Conservation (phyloP, 2,113 vertebrate genomes). For the Pterocles gutturalis region DNA sequence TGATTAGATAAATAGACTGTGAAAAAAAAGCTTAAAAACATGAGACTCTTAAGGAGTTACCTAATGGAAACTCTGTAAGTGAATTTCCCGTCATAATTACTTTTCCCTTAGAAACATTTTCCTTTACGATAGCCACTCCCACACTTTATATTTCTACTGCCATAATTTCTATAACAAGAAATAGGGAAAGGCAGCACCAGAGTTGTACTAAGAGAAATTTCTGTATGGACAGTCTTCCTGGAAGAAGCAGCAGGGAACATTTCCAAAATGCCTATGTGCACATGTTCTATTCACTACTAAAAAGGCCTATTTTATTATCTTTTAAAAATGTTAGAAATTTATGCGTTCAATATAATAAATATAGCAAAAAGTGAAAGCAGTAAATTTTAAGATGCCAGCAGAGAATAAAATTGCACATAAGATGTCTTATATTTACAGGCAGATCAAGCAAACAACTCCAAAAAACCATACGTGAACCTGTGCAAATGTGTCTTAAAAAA, state of each 20-base stretch:
- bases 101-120: background rate
- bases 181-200: background rate
- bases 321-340: background rate
- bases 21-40: background rate
- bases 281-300: background rate
- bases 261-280: background rate
- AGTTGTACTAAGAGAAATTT: background rate
- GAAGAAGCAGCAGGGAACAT: background rate
- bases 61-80: background rate
- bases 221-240: background rate
- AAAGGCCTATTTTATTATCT: background rate
- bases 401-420: background rate
- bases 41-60: background rate
- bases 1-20: background rate
- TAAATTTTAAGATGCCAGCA: background rate
- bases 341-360: background rate
- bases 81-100: background rate
- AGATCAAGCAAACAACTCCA: background rate
- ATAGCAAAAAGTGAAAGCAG: background rate
- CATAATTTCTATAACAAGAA: background rate
- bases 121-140: background rate
- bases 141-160: background rate
- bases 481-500: background rate
- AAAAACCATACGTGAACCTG: background rate
- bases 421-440: background rate